These are phyloP conservation scores for Ophion ventricosus DNA, from an alignment of 2,888 invertebrate genomes.

Conservation along the genomic window DNA sequence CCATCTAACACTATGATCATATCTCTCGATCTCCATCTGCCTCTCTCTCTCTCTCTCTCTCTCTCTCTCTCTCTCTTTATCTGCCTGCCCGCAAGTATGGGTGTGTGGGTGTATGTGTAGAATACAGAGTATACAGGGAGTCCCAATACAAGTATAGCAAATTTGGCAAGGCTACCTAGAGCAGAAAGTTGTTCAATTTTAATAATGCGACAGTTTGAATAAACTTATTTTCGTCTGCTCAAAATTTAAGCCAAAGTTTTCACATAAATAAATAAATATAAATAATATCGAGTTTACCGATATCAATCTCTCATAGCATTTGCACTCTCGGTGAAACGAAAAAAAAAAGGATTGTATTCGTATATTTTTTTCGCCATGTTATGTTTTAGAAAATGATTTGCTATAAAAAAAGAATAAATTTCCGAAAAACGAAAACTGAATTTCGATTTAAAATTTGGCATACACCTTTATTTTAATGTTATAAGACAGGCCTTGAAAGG, in stretches of 20 bases:
- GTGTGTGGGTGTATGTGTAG: neutral
- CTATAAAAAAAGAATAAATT: no score
- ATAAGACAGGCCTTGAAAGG: no score
- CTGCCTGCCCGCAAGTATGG: neutral
- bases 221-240: neutral
- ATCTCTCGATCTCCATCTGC: neutral
- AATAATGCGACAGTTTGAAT: neutral
- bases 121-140: neutral
- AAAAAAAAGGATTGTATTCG: no score
- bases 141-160: neutral
- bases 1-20: conserved; percentile 15
- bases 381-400: no score
- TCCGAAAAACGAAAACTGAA: no score
- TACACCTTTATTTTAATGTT: no score
- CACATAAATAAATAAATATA: neutral
- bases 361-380: no score
- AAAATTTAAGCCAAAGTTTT: neutral
- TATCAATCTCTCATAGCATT: no score
- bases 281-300: neutral
- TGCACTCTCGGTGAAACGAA: no score
- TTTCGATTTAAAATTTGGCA: no score
- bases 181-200: neutral
- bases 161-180: neutral
- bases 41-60: neutral
- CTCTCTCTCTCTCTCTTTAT: neutral